Base-by-base conservation (phyloP, 1,140 invertebrate species). In the Nixonia krombeini region DNA sequence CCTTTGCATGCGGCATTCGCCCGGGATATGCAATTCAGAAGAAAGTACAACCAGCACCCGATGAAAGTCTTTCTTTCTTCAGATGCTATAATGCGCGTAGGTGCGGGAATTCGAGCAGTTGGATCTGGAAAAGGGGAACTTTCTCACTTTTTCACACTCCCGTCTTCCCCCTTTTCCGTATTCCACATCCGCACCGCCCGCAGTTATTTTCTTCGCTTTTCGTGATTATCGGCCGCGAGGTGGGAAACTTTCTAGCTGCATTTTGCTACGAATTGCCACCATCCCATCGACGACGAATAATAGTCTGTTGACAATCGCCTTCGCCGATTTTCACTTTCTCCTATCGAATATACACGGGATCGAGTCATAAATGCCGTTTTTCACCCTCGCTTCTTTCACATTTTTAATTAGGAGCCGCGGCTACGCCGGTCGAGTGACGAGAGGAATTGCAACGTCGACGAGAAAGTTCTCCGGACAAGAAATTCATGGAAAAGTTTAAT, bases 11-110 rank as follows among this genome's bases (percentile, higher is more conserved):
- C n/a, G n/a, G n/a, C n/a, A n/a, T n/a, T n/a, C n/a, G n/a, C n/a
- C n/a, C n/a, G 23, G 26, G 31, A n/a, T 37, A 38, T 33, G 51
- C 68, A 62, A 63, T 65, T 37, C 70, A 26, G n/a, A n/a, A 65
- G 45, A 38, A 40, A 46, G 58, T 64, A 12, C 42, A 71, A 67
- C 57, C 45, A 61, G 35, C 37, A 40, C 62, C 38, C 68, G 50
- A 73, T 59, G 68, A 69, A 68, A 74, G 56, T 74, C 62, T 73
- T 46, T 58, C 73, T 65, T 47, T 33, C 70, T 25, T 40, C 58
- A 62, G 61, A 10, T 16, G 40, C 18, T 42, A 25, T 40, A 40
- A 40, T 40, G 37, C 18, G 18, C 37, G 37, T 40, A 40, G 37
- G 69, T 59, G 35, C 33, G 44, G 63, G 42, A 68, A 68, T 73